Base-by-base conservation (phyloP, 2,888 invertebrate species). In the Incurvaria masculella region DNA sequence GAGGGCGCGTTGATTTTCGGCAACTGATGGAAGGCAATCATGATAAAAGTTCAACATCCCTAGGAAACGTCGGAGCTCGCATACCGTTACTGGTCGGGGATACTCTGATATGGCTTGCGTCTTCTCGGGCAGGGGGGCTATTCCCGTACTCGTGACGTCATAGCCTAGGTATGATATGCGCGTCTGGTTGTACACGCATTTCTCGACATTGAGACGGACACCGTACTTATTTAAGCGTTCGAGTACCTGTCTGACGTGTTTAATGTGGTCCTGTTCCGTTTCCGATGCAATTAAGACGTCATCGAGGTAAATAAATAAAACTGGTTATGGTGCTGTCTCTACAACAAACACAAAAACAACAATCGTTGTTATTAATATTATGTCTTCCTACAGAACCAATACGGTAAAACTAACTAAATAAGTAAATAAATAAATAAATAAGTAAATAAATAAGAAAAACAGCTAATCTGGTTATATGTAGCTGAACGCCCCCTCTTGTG, bases 261-360 rank as follows among this genome's bases (percentile, higher is more conserved):
- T 17, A 8, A 38, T n/a, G 21, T 51, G 51, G 50, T 49, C 39
- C 49, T 14, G 51, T 40, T 16, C 26, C 10, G 33, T 33, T 16
- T 21, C 11, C 2, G 58, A 57, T 10, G 54, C 52, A 2, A 62
- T 49, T 4, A 62, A 44, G 20, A 62, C 51, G 49, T 61, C 61
- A 42, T 62, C 60, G n/a, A 61, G 50, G 45, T 61, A 63, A 6
- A 49, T 45, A 42, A 51, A 55, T 6, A 47, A n/a, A n/a, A n/a
- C n/a, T n/a, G n/a, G n/a, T n/a, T n/a, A n/a, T n/a, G n/a, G n/a
- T n/a, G n/a, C n/a, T n/a, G n/a, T n/a, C n/a, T n/a, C n/a, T n/a
- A n/a, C n/a, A n/a, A n/a, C n/a, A n/a, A n/a, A n/a, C n/a, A n/a
- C n/a, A n/a, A n/a, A n/a, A n/a, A n/a, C n/a, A n/a, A n/a, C n/a